These are phyloP conservation scores for Epizoanthus rinbou DNA, from an alignment of 92 coral and sea anemone genomes.

Conservation along the genomic window DNA sequence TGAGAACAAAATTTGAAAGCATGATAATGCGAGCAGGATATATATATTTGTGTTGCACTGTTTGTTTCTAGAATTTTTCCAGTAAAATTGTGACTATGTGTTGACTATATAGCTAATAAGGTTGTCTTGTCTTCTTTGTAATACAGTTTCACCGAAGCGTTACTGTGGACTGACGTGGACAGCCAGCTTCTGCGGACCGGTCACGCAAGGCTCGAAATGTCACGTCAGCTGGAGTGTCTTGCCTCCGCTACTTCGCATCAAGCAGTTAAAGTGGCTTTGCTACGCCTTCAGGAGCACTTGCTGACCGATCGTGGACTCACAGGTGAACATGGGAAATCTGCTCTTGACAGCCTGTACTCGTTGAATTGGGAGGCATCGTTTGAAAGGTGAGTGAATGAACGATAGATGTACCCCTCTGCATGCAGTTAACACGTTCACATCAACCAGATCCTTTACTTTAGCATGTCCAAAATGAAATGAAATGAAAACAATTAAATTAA, in stretches of 20 bases:
- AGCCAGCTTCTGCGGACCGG: slow-evolving; percentile 69
- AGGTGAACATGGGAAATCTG: slow-evolving; percentile 28
- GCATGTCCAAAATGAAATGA: too few relatives aligned
- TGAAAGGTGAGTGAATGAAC: slow-evolving; percentile 66
- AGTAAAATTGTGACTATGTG: too few relatives aligned
- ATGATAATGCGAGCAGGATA: too few relatives aligned
- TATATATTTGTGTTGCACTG: too few relatives aligned
- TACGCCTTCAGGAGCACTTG: slow-evolving; percentile 65
- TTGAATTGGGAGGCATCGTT: slow-evolving; percentile 85
- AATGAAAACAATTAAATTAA: too few relatives aligned
- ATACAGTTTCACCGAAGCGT: slow-evolving; percentile 62
- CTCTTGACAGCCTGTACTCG: slow-evolving; percentile 66
- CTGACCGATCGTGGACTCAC: slow-evolving; percentile 65
- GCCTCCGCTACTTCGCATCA: slow-evolving; percentile 78
- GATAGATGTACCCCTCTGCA: too few relatives aligned
- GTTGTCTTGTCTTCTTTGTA: background rate
- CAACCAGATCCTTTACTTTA: too few relatives aligned
- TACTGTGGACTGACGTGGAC: slow-evolving; percentile 77
- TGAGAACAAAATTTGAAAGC: too few relatives aligned
- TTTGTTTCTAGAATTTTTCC: too few relatives aligned
- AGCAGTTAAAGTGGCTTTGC: slow-evolving; percentile 73
- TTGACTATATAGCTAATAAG: background rate
- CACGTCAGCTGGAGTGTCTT: slow-evolving; percentile 63
- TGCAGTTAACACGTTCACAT: too few relatives aligned
- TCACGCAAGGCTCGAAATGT: slow-evolving; percentile 54